Conservation (phyloP, 1,140 invertebrate genomes). For the Temnothorax curvispinosus region DNA sequence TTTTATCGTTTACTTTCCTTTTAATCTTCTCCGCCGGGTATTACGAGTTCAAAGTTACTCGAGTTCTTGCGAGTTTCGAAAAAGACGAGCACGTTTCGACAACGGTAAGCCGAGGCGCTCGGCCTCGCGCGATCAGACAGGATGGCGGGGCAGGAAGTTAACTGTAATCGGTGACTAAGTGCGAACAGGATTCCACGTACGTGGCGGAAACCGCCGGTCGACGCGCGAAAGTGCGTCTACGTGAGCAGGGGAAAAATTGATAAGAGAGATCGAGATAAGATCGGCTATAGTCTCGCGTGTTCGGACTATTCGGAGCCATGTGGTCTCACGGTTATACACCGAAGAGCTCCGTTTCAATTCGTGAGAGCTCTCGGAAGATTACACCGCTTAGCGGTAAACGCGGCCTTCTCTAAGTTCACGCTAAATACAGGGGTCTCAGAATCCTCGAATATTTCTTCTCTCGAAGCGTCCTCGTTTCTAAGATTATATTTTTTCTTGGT, state of each 20-base stretch:
- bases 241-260: conserved; percentile 16
- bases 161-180: conserved; percentile 74
- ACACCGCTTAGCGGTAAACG: conserved; percentile 42
- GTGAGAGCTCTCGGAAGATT: conserved; percentile 17
- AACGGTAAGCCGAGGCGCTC: neutral
- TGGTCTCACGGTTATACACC: neutral
- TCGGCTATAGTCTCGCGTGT: neutral
- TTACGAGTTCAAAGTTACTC: neutral
- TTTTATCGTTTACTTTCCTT: conserved; percentile 24
- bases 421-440: conserved; percentile 6
- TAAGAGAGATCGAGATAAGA: conserved; percentile 42
- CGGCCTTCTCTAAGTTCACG: conserved; percentile 16
- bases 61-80: conserved; percentile 1
- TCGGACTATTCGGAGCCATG: neutral
- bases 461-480: neutral
- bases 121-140: conserved; percentile 64
- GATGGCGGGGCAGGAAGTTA: conserved; percentile 69
- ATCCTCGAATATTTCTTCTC: neutral
- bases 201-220: conserved; percentile 66
- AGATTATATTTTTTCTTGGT: neutral
- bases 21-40: neutral
- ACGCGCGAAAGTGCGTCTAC: conserved; percentile 25
- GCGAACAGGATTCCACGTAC: conserved; percentile 67
- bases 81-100: neutral
- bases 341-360: conserved; percentile 6